Conservation (phyloP, 2,888 invertebrate genomes). For the Yponomeuta sedellus region DNA sequence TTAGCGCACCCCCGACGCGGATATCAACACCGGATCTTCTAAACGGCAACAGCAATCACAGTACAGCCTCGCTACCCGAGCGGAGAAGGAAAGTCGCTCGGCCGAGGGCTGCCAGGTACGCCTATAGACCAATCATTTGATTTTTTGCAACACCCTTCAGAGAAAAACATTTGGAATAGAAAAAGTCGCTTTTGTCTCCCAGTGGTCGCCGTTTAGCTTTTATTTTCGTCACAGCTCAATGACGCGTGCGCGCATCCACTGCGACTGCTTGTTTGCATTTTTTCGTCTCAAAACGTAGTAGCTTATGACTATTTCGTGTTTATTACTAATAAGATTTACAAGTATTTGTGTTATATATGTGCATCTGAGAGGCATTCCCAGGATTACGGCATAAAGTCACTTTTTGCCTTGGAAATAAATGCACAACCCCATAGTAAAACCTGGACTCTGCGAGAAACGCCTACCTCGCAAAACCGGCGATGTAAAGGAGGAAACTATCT, state of each 20-base stretch:
- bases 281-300: background rate
- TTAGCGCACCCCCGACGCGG: constrained; percentile 67
- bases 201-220: background rate
- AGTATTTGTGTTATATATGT: background rate
- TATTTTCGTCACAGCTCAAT: background rate
- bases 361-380: too few relatives aligned
- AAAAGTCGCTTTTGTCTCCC: background rate
- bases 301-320: background rate
- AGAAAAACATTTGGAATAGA: background rate
- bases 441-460: too few relatives aligned
- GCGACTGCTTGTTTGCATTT: background rate
- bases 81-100: constrained; percentile 60
- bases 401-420: too few relatives aligned
- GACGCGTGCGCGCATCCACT: background rate
- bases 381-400: too few relatives aligned
- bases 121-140: constrained; percentile 15
- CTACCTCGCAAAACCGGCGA: too few relatives aligned
- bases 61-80: constrained; percentile 65
- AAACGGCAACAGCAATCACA: constrained; percentile 71
- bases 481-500: too few relatives aligned
- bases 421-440: too few relatives aligned
- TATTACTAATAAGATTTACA: background rate
- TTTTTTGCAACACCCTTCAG: background rate
- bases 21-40: constrained; percentile 66
- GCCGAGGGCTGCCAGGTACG: constrained; percentile 51